phyloP scores from a whole-genome alignment of 2,113 vertebrate species.

The Callipepla squamata region DNA sequence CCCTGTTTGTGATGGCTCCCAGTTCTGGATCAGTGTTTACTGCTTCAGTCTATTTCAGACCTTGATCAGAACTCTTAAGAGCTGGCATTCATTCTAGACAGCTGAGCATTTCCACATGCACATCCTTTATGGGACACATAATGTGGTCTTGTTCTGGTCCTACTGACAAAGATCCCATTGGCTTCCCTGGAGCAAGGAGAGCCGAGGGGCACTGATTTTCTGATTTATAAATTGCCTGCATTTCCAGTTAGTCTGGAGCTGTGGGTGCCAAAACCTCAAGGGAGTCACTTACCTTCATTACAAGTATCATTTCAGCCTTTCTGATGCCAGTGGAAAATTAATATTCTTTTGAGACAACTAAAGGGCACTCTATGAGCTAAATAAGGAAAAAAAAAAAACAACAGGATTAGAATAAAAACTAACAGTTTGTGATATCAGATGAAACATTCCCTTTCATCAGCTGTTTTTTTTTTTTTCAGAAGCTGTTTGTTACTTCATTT shows the following conservation, averaged over 20 bases:
- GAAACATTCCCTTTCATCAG: not conserved
- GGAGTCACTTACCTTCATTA: slow-evolving; percentile 17
- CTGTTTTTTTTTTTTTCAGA: slow-evolving; percentile 19
- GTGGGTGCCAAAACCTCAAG: slow-evolving; percentile 45
- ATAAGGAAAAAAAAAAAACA: not conserved
- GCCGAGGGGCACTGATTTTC: not conserved
- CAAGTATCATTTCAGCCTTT: slow-evolving; percentile 24
- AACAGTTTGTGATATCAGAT: not conserved
- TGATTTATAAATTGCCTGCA: not conserved
- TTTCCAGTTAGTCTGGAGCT: slow-evolving; percentile 27
- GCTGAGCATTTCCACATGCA: not conserved
- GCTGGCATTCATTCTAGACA: not conserved
- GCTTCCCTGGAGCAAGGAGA: not conserved
- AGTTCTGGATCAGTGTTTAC: not conserved
- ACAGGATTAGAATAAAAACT: not conserved
- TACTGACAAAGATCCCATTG: not conserved
- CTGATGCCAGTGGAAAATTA: slow-evolving; percentile 12
- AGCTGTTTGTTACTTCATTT: not conserved
- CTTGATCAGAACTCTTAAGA: not conserved
- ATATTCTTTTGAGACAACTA: slow-evolving; percentile 10
- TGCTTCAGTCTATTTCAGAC: not conserved
- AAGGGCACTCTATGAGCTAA: not conserved
- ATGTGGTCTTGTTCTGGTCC: not conserved
- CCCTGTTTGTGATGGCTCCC: not conserved
- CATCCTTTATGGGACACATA: not conserved